Conservation (phyloP, 2,888 invertebrate genomes). For the Galerucella pusilla region DNA sequence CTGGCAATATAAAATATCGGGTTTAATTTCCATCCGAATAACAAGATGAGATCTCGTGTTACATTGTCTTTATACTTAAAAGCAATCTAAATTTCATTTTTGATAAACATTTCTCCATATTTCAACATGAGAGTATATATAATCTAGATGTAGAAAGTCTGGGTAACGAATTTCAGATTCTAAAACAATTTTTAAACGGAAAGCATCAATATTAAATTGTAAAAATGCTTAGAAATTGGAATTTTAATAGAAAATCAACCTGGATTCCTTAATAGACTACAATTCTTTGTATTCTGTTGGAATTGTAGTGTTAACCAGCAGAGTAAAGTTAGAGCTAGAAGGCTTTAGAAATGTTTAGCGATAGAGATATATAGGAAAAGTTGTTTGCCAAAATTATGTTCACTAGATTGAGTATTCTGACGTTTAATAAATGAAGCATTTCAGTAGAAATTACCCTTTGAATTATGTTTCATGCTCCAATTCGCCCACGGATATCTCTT, state of each 20-base stretch:
- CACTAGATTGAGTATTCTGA: background rate
- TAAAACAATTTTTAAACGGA: too few species aligned
- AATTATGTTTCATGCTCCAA: slow-evolving; percentile 14
- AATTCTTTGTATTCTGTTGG: too few species aligned
- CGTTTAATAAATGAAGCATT: background rate
- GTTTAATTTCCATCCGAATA: slow-evolving; percentile 11
- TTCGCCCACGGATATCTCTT: background rate
- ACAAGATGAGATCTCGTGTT: slow-evolving; percentile 3
- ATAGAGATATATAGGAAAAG: background rate
- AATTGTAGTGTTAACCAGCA: too few species aligned
- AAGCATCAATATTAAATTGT: too few species aligned
- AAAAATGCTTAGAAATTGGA: too few species aligned
- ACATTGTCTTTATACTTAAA: background rate
- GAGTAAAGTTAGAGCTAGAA: background rate
- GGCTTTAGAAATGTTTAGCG: background rate
- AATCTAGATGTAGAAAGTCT: background rate
- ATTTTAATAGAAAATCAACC: too few species aligned
- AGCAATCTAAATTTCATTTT: background rate
- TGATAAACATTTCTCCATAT: slow-evolving; percentile 1
- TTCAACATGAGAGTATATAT: background rate
- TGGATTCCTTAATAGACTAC: too few species aligned
- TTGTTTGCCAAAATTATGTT: background rate
- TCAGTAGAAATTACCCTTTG: slow-evolving; percentile 8
- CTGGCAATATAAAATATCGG: slow-evolving; percentile 21
- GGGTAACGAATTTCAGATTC: too few species aligned